Base-by-base conservation (phyloP, 2,113 vertebrate genomes). In the Mystacornis crossleyi region DNA sequence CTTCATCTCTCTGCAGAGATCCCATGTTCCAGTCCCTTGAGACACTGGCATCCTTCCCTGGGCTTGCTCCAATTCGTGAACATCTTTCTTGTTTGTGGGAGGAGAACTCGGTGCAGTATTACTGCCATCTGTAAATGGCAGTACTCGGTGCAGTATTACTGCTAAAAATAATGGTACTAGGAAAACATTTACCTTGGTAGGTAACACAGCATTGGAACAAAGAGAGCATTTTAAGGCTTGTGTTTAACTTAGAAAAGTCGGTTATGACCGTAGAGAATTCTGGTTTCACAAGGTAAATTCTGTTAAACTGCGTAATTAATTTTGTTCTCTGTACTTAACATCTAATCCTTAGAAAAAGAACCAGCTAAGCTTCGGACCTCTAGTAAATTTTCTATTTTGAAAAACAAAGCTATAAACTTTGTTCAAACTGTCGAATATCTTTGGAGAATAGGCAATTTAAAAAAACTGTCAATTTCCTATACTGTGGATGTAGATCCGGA, bases 1-100 rank as follows among this genome's bases (percentile, higher is more conserved):
- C 40, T 55, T 73, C 16, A 3, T 40, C 51, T 81, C 36, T 77
- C 20, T 9, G 2, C 0, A 0, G 0, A 38, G 20, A 33, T 58
- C 33, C 17, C 8, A 1, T n/a, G 15, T 34, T 67, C 26, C 45
- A 17, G 33, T 70, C 48, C 17, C 51, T 50, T 54, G 34, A 60
- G 53, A 38, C 62, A 4, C 43, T 34, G 70, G 6, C 8, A 1
- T 50, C 57, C 29, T 79, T 85, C 43, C 74, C 53, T 79, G 70
- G 78, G 16, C 55, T 81, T 54, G 15, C 26, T 78, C 19, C 64
- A 40, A 8, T 48, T 58, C 4, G 1, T 29, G 25, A 55, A 18
- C 51, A 20, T 71, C 78, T 47, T 43, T 17, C n/a, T 70, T 58
- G 25, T 62, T 54, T 29, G 38, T 19, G 26, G 23, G 20, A 24